Base-by-base conservation (phyloP, 2,888 invertebrate species). In the Cantharis rustica region DNA sequence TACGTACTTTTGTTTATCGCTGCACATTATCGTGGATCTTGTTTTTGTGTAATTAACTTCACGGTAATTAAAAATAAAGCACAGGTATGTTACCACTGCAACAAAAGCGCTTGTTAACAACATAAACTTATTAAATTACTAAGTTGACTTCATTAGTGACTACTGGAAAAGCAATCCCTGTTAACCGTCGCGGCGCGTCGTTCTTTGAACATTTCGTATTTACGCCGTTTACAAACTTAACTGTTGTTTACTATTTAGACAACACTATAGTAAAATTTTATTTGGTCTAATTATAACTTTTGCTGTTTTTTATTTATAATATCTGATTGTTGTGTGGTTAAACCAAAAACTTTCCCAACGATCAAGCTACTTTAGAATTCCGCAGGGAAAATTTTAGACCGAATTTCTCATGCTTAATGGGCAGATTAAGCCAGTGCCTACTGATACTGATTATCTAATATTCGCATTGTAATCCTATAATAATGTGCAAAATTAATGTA, bases 101-200 rank as follows among this genome's bases (percentile, higher is more conserved):
- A 23, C 69, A 62, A 62, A 66, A 26, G 73, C 61, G 69, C 62
- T 73, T 73, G 68, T 73, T 73, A 73, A 69, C 73, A 73, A 69
- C 62, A 31, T 27, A 10, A 73, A 73, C 69, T 73, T 73, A 69
- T 73, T 73, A 68, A 73, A 73, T 73, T 73, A 73, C 68, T 17
- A 17, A 73, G 73, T 73, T 62, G 73, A 47, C 68, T 73, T 73
- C 73, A 73, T 73, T 73, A 73, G 73, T 73, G 73, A 68, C 73
- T 69, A 73, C 73, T 73, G 62, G 62, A 73, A 68, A 68, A 68
- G 69, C 73, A 27, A 69, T 73, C 16, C 62, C 62, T 69, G 27
- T 68, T 73, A 47, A 47, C n/a, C 47, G n/a, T 47, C n/a, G 31
- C 31, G 31, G 1, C 26, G 26, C 47, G n/a, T n/a, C 47, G 47